Evolutionary conservation across 2,888 invertebrate species (phyloP).

Genomic region (Lucinisca nassula): DNA sequence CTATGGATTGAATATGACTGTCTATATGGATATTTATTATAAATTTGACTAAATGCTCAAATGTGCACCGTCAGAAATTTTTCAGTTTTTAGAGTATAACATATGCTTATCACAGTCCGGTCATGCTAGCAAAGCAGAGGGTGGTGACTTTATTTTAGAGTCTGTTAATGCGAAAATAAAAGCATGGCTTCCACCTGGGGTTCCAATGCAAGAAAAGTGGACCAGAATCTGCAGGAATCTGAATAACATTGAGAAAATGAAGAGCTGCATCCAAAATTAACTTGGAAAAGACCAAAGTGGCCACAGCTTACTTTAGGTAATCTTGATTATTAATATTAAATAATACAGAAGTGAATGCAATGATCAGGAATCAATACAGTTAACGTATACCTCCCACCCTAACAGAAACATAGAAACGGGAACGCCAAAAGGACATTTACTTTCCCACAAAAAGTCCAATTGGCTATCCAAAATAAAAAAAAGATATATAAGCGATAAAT

Average conservation of each 20-base stretch:
- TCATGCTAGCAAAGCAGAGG: neutral
- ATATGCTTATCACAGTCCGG: neutral
- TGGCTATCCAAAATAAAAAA: too few species aligned
- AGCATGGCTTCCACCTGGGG: neutral
- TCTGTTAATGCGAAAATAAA: neutral
- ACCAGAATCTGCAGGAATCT: neutral
- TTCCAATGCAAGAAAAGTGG: neutral
- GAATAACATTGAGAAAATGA: neutral
- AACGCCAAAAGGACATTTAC: too few species aligned
- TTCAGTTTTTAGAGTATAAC: neutral
- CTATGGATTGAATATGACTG: conserved; percentile 19
- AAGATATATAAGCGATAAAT: too few species aligned
- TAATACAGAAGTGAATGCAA: too few species aligned
- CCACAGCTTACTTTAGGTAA: neutral
- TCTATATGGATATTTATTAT: neutral
- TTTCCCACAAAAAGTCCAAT: too few species aligned
- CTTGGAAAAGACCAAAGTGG: neutral
- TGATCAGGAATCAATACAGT: too few species aligned
- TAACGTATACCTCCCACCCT: too few species aligned
- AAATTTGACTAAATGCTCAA: neutral
- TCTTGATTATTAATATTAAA: too few species aligned
- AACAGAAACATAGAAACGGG: too few species aligned
- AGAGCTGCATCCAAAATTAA: neutral
- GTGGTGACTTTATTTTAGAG: conserved; percentile 9
- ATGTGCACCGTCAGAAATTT: neutral